phyloP scores from a whole-genome alignment of 1,140 invertebrate genomes.

The Akabosia matsudoensis region DNA sequence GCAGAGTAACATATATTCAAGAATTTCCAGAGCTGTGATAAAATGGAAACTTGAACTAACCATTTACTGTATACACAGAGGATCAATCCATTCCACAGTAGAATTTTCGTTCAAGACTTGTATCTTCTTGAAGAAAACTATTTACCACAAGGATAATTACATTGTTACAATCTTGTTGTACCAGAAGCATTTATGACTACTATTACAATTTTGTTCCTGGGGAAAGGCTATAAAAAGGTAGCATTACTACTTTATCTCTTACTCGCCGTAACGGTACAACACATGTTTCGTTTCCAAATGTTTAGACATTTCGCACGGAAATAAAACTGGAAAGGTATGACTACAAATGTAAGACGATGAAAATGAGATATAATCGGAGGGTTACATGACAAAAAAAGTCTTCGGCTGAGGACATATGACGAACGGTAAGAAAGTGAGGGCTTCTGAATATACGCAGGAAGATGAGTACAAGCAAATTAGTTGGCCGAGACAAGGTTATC shows the following conservation, averaged over 20 bases:
- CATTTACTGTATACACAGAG: no score
- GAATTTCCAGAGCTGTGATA: neutral
- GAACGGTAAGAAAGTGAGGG: no score
- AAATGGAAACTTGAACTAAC: no score
- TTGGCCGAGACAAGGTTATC: no score
- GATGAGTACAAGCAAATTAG: no score
- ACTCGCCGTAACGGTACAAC: neutral
- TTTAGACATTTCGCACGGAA: neutral
- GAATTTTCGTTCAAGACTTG: neutral
- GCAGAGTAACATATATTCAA: neutral
- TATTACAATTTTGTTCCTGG: neutral
- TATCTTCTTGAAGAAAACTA: constrained; percentile 27
- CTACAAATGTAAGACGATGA: neutral
- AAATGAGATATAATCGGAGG: no score
- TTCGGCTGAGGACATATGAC: no score
- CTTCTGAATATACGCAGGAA: no score
- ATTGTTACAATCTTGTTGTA: constrained; percentile 46
- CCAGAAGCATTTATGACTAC: constrained; percentile 31
- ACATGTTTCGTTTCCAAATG: neutral
- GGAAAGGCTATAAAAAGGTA: neutral
- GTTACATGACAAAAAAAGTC: no score
- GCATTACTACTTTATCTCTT: neutral
- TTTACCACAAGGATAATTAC: constrained; percentile 45
- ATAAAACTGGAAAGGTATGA: neutral
- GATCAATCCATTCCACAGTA: neutral